These are phyloP conservation scores for Drosophila fulvimacula DNA, from an alignment of 2,888 invertebrate species.

Conservation along the genomic window DNA sequence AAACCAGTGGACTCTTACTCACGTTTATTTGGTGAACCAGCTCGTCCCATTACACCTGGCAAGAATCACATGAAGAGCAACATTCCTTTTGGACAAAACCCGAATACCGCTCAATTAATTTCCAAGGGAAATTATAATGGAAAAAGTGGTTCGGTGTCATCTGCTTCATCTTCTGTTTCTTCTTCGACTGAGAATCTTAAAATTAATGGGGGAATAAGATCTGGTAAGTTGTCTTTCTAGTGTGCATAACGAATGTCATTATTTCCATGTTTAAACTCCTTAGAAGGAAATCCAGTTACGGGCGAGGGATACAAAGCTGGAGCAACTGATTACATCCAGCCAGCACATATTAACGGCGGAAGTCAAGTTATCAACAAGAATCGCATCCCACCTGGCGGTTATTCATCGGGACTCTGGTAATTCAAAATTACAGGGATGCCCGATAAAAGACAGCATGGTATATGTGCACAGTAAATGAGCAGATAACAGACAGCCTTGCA, in stretches of 20 bases:
- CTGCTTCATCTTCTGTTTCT: conserved; percentile 83
- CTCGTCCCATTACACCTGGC: conserved; percentile 85
- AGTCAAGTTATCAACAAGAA: conserved; percentile 85
- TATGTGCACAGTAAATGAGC: conserved; percentile 32
- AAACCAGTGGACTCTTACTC: conserved; percentile 86
- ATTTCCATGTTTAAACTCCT: not conserved
- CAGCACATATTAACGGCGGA: conserved; percentile 79
- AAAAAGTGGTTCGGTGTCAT: conserved; percentile 83
- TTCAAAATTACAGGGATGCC: conserved; percentile 35
- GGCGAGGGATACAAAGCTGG: conserved; percentile 86
- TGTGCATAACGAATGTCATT: not conserved
- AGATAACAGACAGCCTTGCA: conserved; percentile 32
- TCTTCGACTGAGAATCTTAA: conserved; percentile 84
- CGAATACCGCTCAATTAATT: conserved; percentile 77
- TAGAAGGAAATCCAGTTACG: conserved; percentile 87
- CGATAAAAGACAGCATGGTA: conserved; percentile 29
- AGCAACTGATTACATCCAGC: conserved; percentile 80
- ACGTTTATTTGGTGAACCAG: conserved; percentile 86
- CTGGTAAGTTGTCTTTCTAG: conserved; percentile 69
- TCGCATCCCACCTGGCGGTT: conserved; percentile 85
- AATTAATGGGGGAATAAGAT: conserved; percentile 82
- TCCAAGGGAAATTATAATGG: conserved; percentile 81
- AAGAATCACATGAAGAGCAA: conserved; percentile 87
- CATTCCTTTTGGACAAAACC: conserved; percentile 85
- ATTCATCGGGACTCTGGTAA: conserved; percentile 85